Evolutionary conservation across 1,140 invertebrate species (phyloP).

Genomic region (Kradibia gibbosae): DNA sequence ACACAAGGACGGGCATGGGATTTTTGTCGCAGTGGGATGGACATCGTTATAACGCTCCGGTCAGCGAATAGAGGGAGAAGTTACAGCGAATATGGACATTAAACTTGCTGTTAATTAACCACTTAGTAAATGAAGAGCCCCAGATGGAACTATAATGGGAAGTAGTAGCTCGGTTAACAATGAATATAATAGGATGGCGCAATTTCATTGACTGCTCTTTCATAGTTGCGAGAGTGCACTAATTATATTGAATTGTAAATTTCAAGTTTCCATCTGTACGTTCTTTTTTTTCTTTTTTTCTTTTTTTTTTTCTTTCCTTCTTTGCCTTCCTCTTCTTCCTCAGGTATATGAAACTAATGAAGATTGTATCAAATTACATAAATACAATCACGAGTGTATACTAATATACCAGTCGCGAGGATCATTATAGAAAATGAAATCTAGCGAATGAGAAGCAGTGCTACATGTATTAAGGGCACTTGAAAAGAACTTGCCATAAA

Average conservation of each 20-base stretch:
- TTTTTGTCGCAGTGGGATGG: neutral
- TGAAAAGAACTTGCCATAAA: too few species aligned
- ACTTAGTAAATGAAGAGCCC: conserved; percentile 33
- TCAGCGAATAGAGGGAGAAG: neutral
- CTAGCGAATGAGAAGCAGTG: too few species aligned
- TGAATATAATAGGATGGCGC: conserved; percentile 46
- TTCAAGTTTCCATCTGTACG: neutral
- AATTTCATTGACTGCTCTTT: conserved; percentile 44
- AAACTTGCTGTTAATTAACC: conserved; percentile 48
- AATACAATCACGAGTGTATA: too few species aligned
- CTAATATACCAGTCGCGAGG: too few species aligned
- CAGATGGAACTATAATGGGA: neutral
- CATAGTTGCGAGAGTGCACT: neutral
- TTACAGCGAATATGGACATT: neutral
- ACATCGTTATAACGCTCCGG: neutral
- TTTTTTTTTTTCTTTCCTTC: neutral
- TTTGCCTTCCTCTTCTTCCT: neutral
- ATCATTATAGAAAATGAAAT: too few species aligned
- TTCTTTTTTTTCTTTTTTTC: neutral
- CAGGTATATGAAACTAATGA: neutral
- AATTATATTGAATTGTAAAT: conserved; percentile 41
- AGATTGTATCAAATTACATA: too few species aligned
- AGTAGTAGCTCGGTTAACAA: conserved; percentile 31
- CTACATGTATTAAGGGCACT: too few species aligned
- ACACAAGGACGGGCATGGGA: neutral